Percentiles rank a stretch among this genome's conserved stretches.
Evolutionary conservation across 2,113 vertebrate species (phyloP).

Genomic region (Shinisaurus crocodilurus): DNA sequence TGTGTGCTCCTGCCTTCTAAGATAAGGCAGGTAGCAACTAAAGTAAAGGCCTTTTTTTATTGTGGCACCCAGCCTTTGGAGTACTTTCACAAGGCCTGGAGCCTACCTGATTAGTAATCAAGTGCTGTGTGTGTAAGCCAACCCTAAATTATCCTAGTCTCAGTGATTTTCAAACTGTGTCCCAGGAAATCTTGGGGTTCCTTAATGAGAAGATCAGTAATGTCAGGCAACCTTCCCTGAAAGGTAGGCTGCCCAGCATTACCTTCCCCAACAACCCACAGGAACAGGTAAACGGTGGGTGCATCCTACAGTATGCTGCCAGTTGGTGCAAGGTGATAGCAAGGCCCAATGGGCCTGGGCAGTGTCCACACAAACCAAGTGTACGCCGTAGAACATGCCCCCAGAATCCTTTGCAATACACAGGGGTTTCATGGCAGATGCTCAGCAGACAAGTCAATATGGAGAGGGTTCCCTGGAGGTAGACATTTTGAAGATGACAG

Average conservation of each 20-base stretch:
- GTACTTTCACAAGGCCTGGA: too few species aligned
- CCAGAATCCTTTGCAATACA: not conserved
- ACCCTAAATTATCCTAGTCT: not conserved
- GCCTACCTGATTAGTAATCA: too few species aligned
- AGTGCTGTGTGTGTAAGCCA: not conserved
- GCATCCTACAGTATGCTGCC: not conserved
- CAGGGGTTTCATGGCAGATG: not conserved
- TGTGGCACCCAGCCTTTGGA: not conserved
- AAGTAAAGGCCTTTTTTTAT: not conserved
- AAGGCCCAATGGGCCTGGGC: not conserved
- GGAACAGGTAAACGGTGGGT: not conserved
- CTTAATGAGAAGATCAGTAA: not conserved
- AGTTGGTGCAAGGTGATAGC: not conserved
- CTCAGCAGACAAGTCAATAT: not conserved
- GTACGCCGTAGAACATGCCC: not conserved
- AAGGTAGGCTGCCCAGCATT: not conserved
- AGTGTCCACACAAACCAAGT: not conserved
- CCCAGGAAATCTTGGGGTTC: not conserved
- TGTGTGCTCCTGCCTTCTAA: not conserved
- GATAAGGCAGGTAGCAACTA: not conserved
- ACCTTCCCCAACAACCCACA: not conserved
- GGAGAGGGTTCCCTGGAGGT: not conserved
- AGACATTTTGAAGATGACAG: not conserved
- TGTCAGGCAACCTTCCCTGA: not conserved
- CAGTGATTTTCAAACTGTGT: not conserved